phyloP scores from a whole-genome alignment of 2,888 invertebrate species.

The Chymomyza fuscimana region DNA sequence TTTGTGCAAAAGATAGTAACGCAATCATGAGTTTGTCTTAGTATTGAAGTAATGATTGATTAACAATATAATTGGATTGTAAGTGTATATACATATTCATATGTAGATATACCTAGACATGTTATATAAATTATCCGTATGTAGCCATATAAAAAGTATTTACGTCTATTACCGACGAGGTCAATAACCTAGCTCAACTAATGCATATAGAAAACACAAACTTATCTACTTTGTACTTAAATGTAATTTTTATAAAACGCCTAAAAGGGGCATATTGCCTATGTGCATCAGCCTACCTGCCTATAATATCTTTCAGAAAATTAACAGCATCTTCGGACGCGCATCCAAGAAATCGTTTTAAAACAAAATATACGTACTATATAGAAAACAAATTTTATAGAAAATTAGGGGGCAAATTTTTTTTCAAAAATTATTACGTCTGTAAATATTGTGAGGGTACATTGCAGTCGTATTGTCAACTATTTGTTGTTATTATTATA shows the following conservation, averaged over 20 bases:
- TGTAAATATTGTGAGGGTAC: background rate
- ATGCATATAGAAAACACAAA: background rate
- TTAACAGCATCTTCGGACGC: no score
- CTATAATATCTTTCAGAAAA: no score
- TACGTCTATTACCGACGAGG: background rate
- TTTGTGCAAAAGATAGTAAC: background rate
- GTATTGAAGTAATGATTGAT: background rate
- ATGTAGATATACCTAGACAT: background rate
- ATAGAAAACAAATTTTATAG: no score
- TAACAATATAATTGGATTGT: background rate
- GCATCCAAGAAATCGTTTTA: no score
- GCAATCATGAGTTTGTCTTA: background rate
- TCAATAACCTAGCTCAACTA: background rate
- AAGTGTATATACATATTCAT: background rate
- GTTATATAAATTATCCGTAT: background rate
- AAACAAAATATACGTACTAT: no score
- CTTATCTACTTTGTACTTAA: background rate
- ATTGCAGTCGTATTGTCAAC: background rate
- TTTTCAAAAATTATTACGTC: no score
- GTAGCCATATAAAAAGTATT: background rate
- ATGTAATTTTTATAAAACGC: background rate
- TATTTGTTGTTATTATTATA: background rate
- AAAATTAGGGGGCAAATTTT: no score
- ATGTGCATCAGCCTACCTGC: no score
- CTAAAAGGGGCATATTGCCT: no score